Conservation (phyloP, 2,888 invertebrate genomes). For the Elysia crispata region DNA sequence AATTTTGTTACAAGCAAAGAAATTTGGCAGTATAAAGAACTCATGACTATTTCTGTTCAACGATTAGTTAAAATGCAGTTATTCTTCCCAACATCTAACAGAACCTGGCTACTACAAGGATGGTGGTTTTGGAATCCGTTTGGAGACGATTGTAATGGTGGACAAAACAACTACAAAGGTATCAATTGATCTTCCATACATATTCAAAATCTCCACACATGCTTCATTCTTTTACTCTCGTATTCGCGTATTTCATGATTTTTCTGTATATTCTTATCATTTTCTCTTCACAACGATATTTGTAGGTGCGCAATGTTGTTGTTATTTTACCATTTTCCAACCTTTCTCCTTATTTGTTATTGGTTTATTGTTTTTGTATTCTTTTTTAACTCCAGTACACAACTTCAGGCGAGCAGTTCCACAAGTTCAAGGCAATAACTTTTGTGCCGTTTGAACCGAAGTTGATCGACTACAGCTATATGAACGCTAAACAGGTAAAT, state of each 20-base stretch:
- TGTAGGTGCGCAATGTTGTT: background rate
- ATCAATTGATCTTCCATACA: background rate
- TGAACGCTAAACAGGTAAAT: constrained; percentile 68
- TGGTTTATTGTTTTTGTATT: background rate
- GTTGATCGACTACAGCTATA: constrained; percentile 69
- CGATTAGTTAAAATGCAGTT: no score
- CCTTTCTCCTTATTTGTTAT: background rate
- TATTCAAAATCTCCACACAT: background rate
- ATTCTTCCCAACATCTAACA: constrained; percentile 46
- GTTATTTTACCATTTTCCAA: no score
- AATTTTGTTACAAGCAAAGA: no score
- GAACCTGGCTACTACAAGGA: constrained; percentile 93
- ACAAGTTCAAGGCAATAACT: constrained; percentile 71
- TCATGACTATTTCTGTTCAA: no score
- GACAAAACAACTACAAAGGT: constrained; percentile 68
- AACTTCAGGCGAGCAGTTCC: constrained; percentile 61
- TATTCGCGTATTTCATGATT: background rate
- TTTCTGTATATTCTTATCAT: background rate
- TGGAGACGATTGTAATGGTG: constrained; percentile 83
- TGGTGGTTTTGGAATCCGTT: constrained; percentile 90
- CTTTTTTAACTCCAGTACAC: constrained; percentile 59
- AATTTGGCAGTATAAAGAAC: no score
- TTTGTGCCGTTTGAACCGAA: constrained; percentile 76
- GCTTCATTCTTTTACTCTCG: background rate
- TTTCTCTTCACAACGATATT: background rate